Evolutionary conservation across 2,113 vertebrate species (phyloP).

Genomic region (Todiramphus chloris): DNA sequence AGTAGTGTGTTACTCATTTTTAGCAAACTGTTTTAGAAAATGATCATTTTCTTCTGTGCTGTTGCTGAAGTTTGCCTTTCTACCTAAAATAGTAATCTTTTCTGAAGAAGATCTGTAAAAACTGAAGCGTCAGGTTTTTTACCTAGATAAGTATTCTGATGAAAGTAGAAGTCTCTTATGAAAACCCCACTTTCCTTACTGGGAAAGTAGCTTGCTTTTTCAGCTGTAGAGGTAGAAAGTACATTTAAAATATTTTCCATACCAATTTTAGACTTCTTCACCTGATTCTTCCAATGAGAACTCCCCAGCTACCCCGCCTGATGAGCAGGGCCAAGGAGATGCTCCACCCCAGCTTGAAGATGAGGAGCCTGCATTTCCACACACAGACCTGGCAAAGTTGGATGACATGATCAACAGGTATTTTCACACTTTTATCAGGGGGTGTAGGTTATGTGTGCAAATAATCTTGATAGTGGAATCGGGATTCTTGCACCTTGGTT

Average conservation of each 20-base stretch:
- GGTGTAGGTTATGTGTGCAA: not conserved
- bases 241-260: not conserved
- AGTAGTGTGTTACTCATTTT: not conserved
- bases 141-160: not conserved
- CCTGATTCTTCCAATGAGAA: conserved; percentile 99
- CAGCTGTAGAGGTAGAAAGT: not conserved
- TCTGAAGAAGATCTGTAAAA: not conserved
- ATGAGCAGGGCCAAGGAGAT: conserved; percentile 92
- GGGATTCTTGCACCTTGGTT: not conserved
- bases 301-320: conserved; percentile 96
- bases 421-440: not conserved
- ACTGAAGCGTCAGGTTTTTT: not conserved
- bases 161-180: not conserved
- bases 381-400: conserved; percentile 98
- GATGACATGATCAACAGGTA: conserved; percentile 99
- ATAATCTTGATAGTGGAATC: not conserved
- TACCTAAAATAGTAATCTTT: not conserved
- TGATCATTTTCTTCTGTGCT: not conserved
- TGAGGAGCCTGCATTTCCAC: conserved; percentile 98
- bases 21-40: not conserved
- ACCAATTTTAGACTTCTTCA: conserved; percentile 86
- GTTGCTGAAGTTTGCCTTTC: not conserved
- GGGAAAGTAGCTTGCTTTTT: not conserved
- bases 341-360: conserved; percentile 93
- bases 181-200: not conserved